Conservation (phyloP, 1,140 invertebrate genomes). For the Bicyclus anynana region DNA sequence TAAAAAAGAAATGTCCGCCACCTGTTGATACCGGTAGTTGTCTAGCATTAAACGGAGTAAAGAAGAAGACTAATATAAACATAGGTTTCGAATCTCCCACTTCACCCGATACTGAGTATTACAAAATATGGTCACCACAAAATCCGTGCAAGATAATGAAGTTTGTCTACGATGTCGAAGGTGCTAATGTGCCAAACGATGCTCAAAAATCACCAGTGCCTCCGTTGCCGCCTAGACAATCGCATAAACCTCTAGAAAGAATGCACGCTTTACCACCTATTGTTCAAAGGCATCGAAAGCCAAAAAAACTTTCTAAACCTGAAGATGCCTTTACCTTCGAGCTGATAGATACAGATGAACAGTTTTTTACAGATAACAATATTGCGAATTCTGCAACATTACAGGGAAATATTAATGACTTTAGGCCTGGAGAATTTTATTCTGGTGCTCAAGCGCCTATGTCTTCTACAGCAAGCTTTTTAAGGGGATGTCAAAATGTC, state of each 20-base stretch:
- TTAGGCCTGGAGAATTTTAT: constrained; percentile 73
- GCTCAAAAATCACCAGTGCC: constrained; percentile 71
- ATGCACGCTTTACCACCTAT: constrained; percentile 78
- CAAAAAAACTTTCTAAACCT: constrained; percentile 77
- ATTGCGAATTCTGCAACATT: constrained; percentile 60
- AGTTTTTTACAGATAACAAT: constrained; percentile 72
- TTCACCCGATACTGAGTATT: constrained; percentile 78
- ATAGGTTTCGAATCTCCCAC: constrained; percentile 74
- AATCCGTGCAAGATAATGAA: constrained; percentile 78
- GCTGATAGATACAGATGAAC: constrained; percentile 86
- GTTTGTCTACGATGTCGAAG: constrained; percentile 76
- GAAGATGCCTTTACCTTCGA: constrained; percentile 88
- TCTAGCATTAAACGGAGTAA: constrained; percentile 60
- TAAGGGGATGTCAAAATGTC: constrained; percentile 56
- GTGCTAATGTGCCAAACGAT: constrained; percentile 70
- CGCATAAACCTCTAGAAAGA: constrained; percentile 81
- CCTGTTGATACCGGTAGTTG: constrained; percentile 69
- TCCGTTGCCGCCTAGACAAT: constrained; percentile 68
- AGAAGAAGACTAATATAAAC: constrained; percentile 71
- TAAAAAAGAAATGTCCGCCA: constrained; percentile 74
- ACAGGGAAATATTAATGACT: constrained; percentile 63
- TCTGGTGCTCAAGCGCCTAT: constrained; percentile 55
- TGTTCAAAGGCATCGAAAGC: constrained; percentile 79
- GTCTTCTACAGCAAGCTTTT: constrained; percentile 60
- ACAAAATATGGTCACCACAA: constrained; percentile 80